These are phyloP conservation scores for Holothuria glaberrima DNA, from an alignment of 35 echinoderm and acorn worm species.

Conservation along the genomic window DNA sequence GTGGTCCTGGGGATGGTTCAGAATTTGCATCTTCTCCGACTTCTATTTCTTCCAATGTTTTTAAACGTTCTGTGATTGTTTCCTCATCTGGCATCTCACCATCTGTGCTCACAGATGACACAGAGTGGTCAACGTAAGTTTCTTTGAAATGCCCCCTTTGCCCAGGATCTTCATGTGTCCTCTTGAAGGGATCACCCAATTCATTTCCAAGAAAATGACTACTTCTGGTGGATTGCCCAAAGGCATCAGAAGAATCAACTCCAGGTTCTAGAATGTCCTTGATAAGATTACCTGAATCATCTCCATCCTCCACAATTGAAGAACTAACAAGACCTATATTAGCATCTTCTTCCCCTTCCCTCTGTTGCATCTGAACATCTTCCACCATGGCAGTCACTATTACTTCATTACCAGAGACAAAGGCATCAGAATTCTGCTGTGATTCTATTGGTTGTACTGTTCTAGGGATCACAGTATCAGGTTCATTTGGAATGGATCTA, in stretches of 20 bases:
- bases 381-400: background rate
- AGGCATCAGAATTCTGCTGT: too few species aligned
- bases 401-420: too few species aligned
- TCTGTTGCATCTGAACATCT: background rate
- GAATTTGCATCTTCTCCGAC: background rate
- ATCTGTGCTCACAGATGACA: constrained; percentile 38
- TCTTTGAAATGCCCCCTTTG: constrained; percentile 33
- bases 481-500: background rate
- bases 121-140: constrained; percentile 17
- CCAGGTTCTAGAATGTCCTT: background rate
- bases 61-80: background rate
- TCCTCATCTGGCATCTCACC: background rate
- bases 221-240: too few species aligned
- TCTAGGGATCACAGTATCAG: background rate
- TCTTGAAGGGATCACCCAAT: background rate
- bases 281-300: background rate
- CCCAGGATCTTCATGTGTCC: background rate
- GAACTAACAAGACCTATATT: background rate
- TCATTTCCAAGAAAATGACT: background rate
- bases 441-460: too few species aligned
- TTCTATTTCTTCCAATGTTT: background rate
- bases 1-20: background rate
- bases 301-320: background rate
- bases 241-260: background rate
- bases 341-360: background rate